These are phyloP conservation scores for Rynchops niger DNA, from an alignment of 2,113 vertebrate species.

Conservation along the genomic window DNA sequence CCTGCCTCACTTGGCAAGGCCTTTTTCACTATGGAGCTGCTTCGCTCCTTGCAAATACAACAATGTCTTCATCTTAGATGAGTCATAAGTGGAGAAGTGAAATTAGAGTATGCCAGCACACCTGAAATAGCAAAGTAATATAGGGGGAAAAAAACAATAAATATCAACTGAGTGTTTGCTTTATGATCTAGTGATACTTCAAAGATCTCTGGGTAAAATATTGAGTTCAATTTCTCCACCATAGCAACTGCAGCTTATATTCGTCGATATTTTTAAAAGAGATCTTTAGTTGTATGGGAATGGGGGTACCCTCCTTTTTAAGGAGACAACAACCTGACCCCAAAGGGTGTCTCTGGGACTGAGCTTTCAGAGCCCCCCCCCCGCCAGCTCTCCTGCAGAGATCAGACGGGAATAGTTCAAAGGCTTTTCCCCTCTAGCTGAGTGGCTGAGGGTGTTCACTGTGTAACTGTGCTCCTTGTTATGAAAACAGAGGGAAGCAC, in stretches of 20 bases:
- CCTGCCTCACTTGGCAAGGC: background rate
- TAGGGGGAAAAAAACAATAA: background rate
- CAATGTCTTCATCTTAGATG: background rate
- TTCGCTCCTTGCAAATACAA: slow-evolving; percentile 8
- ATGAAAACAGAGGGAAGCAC: background rate
- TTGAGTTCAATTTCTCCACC: background rate
- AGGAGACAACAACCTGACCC: background rate
- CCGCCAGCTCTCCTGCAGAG: background rate
- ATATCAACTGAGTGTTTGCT: background rate
- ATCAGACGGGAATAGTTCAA: background rate
- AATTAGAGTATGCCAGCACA: background rate
- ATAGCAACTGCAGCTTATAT: background rate
- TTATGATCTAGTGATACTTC: background rate
- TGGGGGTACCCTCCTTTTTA: background rate
- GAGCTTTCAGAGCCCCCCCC: background rate
- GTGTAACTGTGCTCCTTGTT: background rate
- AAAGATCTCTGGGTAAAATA: background rate
- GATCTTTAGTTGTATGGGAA: background rate
- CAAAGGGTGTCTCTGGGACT: background rate
- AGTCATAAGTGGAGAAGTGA: slow-evolving; percentile 9
- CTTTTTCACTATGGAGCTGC: background rate
- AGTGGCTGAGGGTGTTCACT: background rate
- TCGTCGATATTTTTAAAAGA: background rate
- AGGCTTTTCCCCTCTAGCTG: background rate
- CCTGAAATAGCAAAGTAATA: slow-evolving; percentile 47